Conservation (phyloP, 2,113 vertebrate genomes). For the Peucedramus taeniatus region DNA sequence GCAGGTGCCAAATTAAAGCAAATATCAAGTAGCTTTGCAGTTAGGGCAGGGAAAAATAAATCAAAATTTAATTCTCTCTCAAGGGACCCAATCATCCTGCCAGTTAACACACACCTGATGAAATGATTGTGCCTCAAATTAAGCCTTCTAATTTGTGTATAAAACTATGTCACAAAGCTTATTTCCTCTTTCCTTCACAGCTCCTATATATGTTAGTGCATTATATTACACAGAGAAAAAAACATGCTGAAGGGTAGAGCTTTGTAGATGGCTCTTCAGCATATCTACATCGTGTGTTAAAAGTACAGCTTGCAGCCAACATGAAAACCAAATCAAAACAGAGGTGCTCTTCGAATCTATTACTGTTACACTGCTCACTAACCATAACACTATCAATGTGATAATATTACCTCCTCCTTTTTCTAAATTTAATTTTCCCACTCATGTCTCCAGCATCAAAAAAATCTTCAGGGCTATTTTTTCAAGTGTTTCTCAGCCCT, state of each 20-base stretch:
- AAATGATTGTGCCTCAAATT: constrained; percentile 28
- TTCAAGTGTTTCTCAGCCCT: neutral
- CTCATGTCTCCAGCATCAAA: neutral
- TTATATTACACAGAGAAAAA: neutral
- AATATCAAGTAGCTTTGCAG: constrained; percentile 2
- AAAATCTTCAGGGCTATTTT: neutral
- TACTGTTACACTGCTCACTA: neutral
- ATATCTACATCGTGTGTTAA: neutral
- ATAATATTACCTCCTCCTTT: neutral
- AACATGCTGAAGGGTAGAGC: neutral
- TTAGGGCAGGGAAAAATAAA: neutral
- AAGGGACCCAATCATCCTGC: neutral
- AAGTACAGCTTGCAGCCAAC: neutral
- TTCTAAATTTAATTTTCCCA: neutral
- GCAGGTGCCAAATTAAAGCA: constrained; percentile 7
- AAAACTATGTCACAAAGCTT: constrained; percentile 12
- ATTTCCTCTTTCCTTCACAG: neutral
- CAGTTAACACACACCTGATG: constrained; percentile 13
- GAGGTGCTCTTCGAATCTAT: neutral
- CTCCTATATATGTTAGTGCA: neutral
- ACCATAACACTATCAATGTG: neutral
- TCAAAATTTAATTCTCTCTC: neutral
- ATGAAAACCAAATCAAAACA: neutral
- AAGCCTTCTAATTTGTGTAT: constrained; percentile 28
- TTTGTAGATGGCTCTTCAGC: neutral